Base-by-base conservation (phyloP, 1,140 invertebrate genomes). In the Polyergus mexicanus region DNA sequence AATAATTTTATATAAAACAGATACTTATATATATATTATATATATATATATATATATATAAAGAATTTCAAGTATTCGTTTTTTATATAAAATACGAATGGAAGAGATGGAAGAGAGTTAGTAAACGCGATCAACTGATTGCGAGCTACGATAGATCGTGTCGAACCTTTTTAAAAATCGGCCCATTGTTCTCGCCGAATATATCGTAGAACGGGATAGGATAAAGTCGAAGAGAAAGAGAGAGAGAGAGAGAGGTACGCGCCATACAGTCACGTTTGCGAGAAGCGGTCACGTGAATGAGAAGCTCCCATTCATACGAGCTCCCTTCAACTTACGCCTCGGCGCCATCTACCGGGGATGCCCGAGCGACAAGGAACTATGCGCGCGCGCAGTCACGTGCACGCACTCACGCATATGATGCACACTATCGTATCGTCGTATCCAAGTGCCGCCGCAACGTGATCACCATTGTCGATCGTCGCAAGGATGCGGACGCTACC, bases 401-500 rank as follows among this genome's bases (percentile, higher is more conserved):
- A 44, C 41, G 44, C 44, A 47, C 44, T 62, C 77, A 19, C 41
- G 60, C 80, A 2, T 44, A 6, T 22, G 11, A 25, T 8, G 68
- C 44, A 22, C 25, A 47, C 66, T 44, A 63, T 75, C 47, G 44
- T 38, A 41, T 72, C 28, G 51, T 72, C 56, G 16, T n/a, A n/a
- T 38, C 63, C 54, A 89, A 89, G 88, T 85, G 85, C 74, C 88
- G 78, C 68, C 77, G 56, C 81, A 90, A 93, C 92, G 92, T 92
- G 92, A 93, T 89, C 88, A 91, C 90, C 92, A 93, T 93, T 93
- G 92, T 93, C 86, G 89, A 93, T 92, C 85, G 77, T 63, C 69
- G 25, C 51, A 69, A 84, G 63, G 71, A 84, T 44, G 58, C 90
- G 60, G 76, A 47, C 8, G 41, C 75, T 86, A 88, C 66, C 85